Base-by-base conservation (phyloP, 2,888 invertebrate genomes). In the Leucophora obtusa region DNA sequence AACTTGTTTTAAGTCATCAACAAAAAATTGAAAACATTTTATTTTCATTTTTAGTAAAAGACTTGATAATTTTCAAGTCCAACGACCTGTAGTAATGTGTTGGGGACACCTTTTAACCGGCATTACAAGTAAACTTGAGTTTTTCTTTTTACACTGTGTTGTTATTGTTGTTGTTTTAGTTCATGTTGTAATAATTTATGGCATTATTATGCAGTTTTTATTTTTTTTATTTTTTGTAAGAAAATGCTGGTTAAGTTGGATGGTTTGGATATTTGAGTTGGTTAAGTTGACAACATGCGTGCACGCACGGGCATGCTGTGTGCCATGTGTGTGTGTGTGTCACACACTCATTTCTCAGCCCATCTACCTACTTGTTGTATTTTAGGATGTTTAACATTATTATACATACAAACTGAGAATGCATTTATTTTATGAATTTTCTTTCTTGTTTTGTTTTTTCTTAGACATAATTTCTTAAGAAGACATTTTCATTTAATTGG, bases 121-220 rank as follows among this genome's bases (percentile, higher is more conserved):
- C 77, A 77, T 72, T 66, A 50, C 53, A 53, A 33, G 11, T 33
- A 68, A 59, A 60, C 33, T 43, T 66, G 35, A 63, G n/a, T 74
- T 38, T 72, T 65, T 73, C 21, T 68, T 74, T 74, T 58, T 56
- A 58, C 17, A 43, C 38, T 72, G 17, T 21, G 2, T 68, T 43
- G 21, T 60, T 43, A 17, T 43, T 56, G 70, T 38, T 53, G 21
- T 38, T 53, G n/a, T 38, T 47, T 51, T 47, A 33, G 38, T 62
- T 69, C 35, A 66, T 81, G 73, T 74, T 73, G 81, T 81, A 81
- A 81, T 81, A 81, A 81, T 77, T 81, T 81, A 77, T 77, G 60
- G 58, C 62, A 74, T 77, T 81, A 77, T 77, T 81, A 81, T 81
- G 81, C 77, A 81, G 81, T 70, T 69, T 79, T 65, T 24, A 17